phyloP scores from a whole-genome alignment of 64 coral and sea anemone species.

The Montipora efflorescens region DNA sequence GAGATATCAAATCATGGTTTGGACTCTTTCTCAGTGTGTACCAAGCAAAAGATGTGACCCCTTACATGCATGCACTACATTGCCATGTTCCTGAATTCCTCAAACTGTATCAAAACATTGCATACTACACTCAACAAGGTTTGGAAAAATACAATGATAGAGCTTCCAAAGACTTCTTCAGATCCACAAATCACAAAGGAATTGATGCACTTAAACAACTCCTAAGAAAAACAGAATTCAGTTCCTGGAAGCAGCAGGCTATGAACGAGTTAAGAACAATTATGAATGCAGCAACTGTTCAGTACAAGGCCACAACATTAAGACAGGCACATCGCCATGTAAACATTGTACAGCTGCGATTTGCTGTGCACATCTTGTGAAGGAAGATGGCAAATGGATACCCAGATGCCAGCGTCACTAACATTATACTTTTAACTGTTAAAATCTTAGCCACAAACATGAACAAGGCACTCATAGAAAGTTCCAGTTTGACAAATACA shows the following conservation, averaged over 20 bases:
- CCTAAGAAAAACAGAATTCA: conserved; percentile 51
- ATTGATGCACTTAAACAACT: conserved; percentile 55
- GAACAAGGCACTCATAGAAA: neutral
- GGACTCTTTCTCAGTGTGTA: conserved; percentile 24
- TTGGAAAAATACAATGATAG: conserved; percentile 68
- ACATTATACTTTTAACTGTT: neutral
- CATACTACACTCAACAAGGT: conserved; percentile 57
- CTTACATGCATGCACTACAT: conserved; percentile 55
- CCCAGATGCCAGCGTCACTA: conserved; percentile 16
- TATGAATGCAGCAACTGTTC: conserved; percentile 51
- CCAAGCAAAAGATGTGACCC: conserved; percentile 58
- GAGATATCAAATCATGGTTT: conserved; percentile 39
- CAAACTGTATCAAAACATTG: conserved; percentile 27
- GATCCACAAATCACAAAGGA: conserved; percentile 56
- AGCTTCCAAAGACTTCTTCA: conserved; percentile 51
- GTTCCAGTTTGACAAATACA: neutral
- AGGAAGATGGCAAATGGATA: conserved; percentile 5
- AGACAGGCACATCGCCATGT: conserved; percentile 36
- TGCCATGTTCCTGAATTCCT: conserved; percentile 52
- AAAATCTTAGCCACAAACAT: neutral
- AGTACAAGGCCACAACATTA: neutral
- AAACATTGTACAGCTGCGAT: neutral
- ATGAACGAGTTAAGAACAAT: conserved; percentile 8
- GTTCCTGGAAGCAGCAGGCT: conserved; percentile 39
- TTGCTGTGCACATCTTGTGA: conserved; percentile 61